These are phyloP conservation scores for Carlito syrichta DNA, from an alignment of 2,113 vertebrate species.

Conservation along the genomic window DNA sequence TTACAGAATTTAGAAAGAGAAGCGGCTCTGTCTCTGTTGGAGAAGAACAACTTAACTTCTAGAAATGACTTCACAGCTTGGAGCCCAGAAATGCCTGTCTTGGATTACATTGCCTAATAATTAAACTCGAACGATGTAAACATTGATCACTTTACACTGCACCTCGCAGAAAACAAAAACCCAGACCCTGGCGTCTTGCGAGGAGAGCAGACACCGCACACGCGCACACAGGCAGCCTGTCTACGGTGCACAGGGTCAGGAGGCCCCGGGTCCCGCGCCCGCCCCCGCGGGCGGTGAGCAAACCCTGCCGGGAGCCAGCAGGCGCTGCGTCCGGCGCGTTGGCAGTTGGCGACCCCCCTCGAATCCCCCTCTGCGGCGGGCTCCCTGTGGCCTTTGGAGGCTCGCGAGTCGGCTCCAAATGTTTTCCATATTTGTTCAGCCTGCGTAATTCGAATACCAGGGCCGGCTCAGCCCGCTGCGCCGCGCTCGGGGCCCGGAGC, in stretches of 20 bases:
- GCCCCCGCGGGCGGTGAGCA: neutral
- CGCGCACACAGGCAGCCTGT: neutral
- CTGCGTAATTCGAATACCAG: conserved; percentile 87
- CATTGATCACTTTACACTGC: conserved; percentile 23
- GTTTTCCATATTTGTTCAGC: conserved; percentile 99
- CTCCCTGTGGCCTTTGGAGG: conserved; percentile 90
- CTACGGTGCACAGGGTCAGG: neutral
- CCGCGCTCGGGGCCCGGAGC: conserved; percentile 63
- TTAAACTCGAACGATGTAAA: conserved; percentile 56
- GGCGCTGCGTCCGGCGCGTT: conserved; percentile 67
- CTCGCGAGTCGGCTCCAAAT: conserved; percentile 88
- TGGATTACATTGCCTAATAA: conserved; percentile 34
- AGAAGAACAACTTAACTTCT: conserved; percentile 48
- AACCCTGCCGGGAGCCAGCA: neutral
- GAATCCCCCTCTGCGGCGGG: conserved; percentile 78
- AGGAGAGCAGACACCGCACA: neutral
- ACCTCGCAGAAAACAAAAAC: conserved; percentile 34
- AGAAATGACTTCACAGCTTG: conserved; percentile 47
- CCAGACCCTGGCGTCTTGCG: neutral
- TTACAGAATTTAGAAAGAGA: neutral
- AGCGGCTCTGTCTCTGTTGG: neutral
- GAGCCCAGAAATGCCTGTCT: neutral
- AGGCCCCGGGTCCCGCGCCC: neutral
- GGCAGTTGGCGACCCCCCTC: conserved; percentile 90
- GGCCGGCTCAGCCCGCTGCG: conserved; percentile 74